Conservation (phyloP, 2,797 vertebrate genomes). For the Tokudaia tokunoshimensis region DNA sequence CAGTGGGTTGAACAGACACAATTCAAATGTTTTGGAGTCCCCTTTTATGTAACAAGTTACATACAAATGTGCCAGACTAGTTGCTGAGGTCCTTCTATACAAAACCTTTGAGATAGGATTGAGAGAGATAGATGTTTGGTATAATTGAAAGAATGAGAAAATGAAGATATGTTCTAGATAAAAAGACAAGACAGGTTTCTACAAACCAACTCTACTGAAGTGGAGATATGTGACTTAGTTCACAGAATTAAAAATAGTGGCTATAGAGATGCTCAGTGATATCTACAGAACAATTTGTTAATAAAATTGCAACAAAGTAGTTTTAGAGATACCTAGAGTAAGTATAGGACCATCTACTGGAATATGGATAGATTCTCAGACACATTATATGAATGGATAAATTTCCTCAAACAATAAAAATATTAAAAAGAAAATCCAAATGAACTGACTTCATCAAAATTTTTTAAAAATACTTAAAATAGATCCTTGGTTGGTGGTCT, state of each 20-base stretch:
- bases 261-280: neutral
- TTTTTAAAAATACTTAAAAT: neutral
- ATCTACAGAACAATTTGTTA: neutral
- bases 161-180: neutral
- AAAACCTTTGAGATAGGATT: neutral
- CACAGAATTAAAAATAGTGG: neutral
- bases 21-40: neutral
- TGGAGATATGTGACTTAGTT: neutral
- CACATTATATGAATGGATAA: neutral
- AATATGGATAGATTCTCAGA: neutral
- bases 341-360: neutral
- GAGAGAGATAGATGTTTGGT: neutral
- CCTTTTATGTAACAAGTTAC: neutral
- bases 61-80: neutral
- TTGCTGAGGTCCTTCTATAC: neutral
- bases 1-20: neutral
- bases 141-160: neutral
- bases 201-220: neutral
- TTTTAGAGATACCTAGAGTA: neutral
- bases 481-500: too few relatives aligned
- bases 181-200: neutral
- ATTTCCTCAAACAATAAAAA: neutral
- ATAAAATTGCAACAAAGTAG: neutral
- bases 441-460: neutral
- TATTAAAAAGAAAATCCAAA: neutral